Base-by-base conservation (phyloP, 2,797 vertebrate genomes). In the Typhlichthys eigenmanni region DNA sequence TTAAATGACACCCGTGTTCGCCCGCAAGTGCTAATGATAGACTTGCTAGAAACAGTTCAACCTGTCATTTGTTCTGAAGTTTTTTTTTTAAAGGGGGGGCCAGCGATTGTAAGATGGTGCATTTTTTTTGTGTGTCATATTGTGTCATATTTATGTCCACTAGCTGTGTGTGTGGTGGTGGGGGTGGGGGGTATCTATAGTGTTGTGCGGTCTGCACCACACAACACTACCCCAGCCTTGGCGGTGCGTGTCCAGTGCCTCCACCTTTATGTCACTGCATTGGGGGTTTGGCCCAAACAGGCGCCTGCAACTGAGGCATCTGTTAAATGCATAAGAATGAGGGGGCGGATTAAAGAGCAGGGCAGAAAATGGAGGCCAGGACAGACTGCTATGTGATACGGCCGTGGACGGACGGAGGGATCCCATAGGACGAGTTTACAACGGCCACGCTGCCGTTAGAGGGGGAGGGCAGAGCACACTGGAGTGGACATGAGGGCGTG, bases 301-400 rank as follows among this genome's bases (percentile, higher is more conserved):
- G 65, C 79, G 81, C 75, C 69, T 62, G 75, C 76, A 68, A 66
- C 78, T n/a, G 17, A 57, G 80, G 84, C 84, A 86, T 91, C 88
- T 90, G 86, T 82, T 89, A 86, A 84, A 82, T 85, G 76, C 85
- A 86, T 88, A 82, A 79, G 76, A 82, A 74, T 9, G 74, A 74
- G 66, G 47, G 55, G 34, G 65, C 29, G 67, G 57, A 67, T 82
- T 74, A 64, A 73, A 68, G 64, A 62, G 45, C 58, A 55, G 68
- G 66, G 83, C 85, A 84, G 85, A 89, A 83, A 75, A 66, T 46
- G 8, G 58, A 64, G 64, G 84, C 69, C 78, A 57, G 69, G 82
- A 83, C 83, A 83, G 81, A n/a, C 80, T 70, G 87, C 87, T 71
- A 87, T 81, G 71, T 73, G 87, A 91, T 82, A 83, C 58, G 60